Evolutionary conservation across 2,113 vertebrate genomes (phyloP).

Genomic region (Cottus gobio): DNA sequence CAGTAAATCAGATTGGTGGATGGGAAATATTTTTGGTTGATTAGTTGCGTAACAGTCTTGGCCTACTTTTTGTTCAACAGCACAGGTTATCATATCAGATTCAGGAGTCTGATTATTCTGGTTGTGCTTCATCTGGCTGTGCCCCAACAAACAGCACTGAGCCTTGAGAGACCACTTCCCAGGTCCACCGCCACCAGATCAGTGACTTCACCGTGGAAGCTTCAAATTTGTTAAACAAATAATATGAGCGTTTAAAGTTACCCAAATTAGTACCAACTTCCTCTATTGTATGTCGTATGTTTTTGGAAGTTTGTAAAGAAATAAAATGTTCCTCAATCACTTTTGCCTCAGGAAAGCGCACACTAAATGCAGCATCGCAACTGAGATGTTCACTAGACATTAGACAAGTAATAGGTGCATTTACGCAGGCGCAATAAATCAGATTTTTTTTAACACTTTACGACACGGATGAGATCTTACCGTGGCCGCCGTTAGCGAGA

Average conservation of each 20-base stretch:
- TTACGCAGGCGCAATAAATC: slow-evolving; percentile 41
- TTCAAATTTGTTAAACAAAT: slow-evolving; percentile 24
- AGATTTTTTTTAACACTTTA: slow-evolving; percentile 10
- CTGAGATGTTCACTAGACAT: slow-evolving; percentile 37
- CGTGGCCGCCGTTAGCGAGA: slow-evolving; percentile 16
- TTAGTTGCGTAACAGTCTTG: not conserved
- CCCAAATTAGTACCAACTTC: slow-evolving; percentile 52
- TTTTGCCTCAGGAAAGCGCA: slow-evolving; percentile 85
- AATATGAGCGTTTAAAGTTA: slow-evolving; percentile 14
- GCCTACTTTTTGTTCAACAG: too few relatives aligned
- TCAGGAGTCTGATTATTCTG: slow-evolving; percentile 25
- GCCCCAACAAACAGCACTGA: slow-evolving; percentile 7
- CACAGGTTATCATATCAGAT: not conserved
- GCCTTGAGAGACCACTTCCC: slow-evolving; percentile 1
- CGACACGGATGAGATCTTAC: slow-evolving; percentile 1
- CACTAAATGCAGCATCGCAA: slow-evolving; percentile 60
- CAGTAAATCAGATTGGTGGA: not conserved
- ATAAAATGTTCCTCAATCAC: slow-evolving; percentile 66
- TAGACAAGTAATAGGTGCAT: slow-evolving; percentile 13
- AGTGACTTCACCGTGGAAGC: not conserved
- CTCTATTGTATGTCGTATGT: slow-evolving; percentile 51
- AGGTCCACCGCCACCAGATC: slow-evolving; percentile 42
- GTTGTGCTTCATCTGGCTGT: slow-evolving; percentile 12
- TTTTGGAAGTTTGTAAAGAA: slow-evolving; percentile 57
- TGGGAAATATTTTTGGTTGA: not conserved